Percentiles rank a stretch among this genome's conserved stretches.
These are phyloP conservation scores for Oreochromis spilurus DNA, from an alignment of 2,113 vertebrate species.

Conservation along the genomic window DNA sequence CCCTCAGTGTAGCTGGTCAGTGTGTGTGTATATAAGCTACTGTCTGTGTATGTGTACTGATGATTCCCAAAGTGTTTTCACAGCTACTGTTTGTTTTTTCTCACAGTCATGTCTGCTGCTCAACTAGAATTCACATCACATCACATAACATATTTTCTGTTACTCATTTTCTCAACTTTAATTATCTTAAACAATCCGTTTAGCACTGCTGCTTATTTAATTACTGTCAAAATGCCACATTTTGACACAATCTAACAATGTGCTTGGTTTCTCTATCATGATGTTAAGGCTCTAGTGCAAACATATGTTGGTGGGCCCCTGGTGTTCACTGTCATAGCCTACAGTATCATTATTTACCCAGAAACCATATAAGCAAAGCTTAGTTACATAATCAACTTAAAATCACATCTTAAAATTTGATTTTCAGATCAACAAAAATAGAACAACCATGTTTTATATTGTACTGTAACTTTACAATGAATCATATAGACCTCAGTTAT, in stretches of 20 bases:
- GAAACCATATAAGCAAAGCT: background rate
- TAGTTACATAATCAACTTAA: background rate
- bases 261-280: background rate
- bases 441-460: background rate
- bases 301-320: background rate
- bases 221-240: background rate
- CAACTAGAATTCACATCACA: background rate
- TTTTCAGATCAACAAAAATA: background rate
- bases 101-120: background rate
- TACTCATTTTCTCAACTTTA: background rate
- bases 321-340: background rate
- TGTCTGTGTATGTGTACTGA: background rate
- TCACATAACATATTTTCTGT: background rate
- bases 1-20: constrained; percentile 78
- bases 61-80: background rate
- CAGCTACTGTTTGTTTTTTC: background rate
- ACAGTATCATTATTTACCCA: background rate
- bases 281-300: background rate
- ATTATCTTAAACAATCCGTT: background rate
- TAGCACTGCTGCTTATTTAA: background rate
- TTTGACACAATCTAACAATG: background rate
- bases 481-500: background rate
- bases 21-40: background rate
- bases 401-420: background rate
- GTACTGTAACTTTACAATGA: background rate